Evolutionary conservation across 2,113 vertebrate species (phyloP).

Genomic region (Sialia sialis): DNA sequence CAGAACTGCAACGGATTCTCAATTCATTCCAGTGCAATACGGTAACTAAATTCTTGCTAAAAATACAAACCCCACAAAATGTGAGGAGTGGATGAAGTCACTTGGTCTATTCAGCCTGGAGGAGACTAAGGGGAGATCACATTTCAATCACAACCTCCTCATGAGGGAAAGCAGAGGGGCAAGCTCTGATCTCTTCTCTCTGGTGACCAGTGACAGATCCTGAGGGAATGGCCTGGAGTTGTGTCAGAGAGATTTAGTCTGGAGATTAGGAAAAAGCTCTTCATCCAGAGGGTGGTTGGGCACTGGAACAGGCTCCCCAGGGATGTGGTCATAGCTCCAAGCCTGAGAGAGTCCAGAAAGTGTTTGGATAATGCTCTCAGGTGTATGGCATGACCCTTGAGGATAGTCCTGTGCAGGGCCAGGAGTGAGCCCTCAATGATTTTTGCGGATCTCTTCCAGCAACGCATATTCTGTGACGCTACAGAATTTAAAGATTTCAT

Average conservation of each 20-base stretch:
- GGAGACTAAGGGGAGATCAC: background rate
- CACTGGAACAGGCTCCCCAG: background rate
- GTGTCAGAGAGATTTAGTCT: background rate
- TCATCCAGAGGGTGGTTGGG: fast-evolving
- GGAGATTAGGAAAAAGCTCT: background rate
- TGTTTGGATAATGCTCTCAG: fast-evolving
- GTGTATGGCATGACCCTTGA: fast-evolving
- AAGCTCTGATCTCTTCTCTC: background rate
- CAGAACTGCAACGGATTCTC: background rate
- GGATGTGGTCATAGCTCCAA: background rate
- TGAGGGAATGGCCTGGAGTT: fast-evolving
- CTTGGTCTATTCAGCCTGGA: background rate
- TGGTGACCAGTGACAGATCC: background rate
- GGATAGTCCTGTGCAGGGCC: background rate
- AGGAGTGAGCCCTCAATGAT: background rate
- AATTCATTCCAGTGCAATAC: background rate
- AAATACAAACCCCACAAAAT: fast-evolving
- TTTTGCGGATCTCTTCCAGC: background rate
- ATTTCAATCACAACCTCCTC: fast-evolving
- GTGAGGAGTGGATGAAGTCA: background rate
- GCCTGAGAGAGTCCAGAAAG: no score
- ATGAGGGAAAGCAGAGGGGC: background rate
- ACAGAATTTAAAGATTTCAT: background rate
- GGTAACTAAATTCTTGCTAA: background rate
- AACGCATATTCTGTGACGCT: background rate